A percentile compares a stretch with the other conserved stretches of the same genome.
Evolutionary conservation across 2,113 vertebrate genomes (phyloP).

Genomic region (Sapayoa aenigma): DNA sequence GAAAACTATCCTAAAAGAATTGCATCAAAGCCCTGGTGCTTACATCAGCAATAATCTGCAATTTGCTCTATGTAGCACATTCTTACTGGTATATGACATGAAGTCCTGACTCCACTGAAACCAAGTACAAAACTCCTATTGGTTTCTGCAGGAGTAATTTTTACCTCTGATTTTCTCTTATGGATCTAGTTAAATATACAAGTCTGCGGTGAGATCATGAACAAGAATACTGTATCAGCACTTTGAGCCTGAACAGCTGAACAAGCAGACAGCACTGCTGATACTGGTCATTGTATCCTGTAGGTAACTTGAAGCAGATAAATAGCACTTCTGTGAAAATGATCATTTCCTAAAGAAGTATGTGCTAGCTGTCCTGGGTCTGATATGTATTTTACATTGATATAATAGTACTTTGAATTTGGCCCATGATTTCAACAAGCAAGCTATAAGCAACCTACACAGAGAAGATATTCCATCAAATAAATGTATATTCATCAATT

Average conservation of each 20-base stretch:
- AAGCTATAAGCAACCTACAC: neutral
- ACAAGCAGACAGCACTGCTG: neutral
- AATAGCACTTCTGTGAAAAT: neutral
- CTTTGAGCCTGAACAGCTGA: neutral
- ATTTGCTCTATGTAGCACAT: neutral
- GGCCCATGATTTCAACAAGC: neutral
- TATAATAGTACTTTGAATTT: neutral
- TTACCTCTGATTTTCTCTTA: neutral
- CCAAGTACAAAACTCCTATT: neutral
- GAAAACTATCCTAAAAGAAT: neutral
- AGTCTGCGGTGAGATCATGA: neutral
- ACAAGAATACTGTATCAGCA: neutral
- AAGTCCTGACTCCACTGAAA: neutral
- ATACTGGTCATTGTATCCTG: neutral
- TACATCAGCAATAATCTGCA: neutral
- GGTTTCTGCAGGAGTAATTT: neutral
- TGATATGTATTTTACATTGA: neutral
- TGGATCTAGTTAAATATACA: neutral
- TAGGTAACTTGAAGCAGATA: neutral
- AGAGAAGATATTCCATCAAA: neutral
- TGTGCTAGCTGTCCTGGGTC: neutral
- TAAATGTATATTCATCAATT: neutral
- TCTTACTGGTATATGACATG: neutral
- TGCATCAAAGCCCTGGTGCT: neutral
- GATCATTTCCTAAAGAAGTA: neutral